Percentiles rank a stretch among this genome's conserved stretches.
These are phyloP conservation scores for Clunio marinus DNA, from an alignment of 2,888 invertebrate genomes.

Conservation along the genomic window DNA sequence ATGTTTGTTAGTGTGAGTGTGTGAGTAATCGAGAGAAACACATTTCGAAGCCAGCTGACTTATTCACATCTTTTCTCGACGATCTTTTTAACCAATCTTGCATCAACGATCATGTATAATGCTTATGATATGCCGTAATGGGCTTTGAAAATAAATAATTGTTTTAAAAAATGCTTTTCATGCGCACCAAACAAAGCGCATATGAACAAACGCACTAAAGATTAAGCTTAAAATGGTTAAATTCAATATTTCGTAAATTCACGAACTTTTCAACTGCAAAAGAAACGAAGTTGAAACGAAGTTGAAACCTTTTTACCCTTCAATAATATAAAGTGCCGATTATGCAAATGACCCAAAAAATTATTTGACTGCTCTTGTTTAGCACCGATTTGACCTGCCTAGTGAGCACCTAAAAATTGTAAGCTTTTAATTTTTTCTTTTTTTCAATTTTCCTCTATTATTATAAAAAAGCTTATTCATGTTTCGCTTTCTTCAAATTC, in stretches of 20 bases:
- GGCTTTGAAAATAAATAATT: too few species aligned
- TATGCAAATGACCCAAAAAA: constrained; percentile 39
- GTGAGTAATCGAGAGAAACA: too few species aligned
- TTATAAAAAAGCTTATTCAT: constrained; percentile 38
- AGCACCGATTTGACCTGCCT: too few species aligned
- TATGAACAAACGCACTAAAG: neutral
- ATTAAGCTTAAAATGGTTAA: neutral
- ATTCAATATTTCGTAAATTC: neutral
- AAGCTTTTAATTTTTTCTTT: neutral
- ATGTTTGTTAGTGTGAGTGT: too few species aligned
- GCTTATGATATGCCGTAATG: too few species aligned
- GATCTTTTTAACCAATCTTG: too few species aligned
- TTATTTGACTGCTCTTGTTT: neutral
- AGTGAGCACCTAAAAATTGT: too few species aligned
- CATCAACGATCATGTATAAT: too few species aligned
- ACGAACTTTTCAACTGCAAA: neutral
- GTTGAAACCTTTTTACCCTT: too few species aligned
- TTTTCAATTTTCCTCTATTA: neutral
- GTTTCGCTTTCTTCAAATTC: neutral
- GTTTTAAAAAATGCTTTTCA: neutral
- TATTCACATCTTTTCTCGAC: too few species aligned
- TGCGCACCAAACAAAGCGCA: neutral
- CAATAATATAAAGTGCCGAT: too few species aligned
- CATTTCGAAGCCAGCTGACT: too few species aligned
- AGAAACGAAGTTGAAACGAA: neutral